Evolutionary conservation across 2,113 vertebrate genomes (phyloP).

Genomic region (Eidolon helvum): DNA sequence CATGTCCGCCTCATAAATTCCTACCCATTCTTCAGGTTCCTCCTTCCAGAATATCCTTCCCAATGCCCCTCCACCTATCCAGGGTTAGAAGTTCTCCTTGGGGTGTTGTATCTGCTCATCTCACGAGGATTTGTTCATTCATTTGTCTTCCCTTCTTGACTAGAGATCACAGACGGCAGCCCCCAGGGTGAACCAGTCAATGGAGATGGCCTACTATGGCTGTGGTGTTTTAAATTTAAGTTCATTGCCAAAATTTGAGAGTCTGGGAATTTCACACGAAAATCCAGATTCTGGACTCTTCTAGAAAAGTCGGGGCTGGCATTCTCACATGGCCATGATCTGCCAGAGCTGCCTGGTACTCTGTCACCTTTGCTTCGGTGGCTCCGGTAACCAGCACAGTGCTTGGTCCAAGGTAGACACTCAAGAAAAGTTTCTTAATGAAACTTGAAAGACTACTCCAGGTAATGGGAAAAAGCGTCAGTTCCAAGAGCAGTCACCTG

Average conservation of each 20-base stretch:
- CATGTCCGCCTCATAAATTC: not conserved
- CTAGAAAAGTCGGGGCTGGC: not conserved
- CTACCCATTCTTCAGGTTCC: not conserved
- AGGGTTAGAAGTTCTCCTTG: not conserved
- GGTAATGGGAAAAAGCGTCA: not conserved
- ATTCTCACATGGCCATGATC: fast-evolving
- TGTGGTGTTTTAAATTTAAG: not conserved
- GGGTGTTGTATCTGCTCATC: not conserved
- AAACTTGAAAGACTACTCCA: not conserved
- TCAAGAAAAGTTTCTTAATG: not conserved
- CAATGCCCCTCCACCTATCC: not conserved
- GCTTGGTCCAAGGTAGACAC: not conserved
- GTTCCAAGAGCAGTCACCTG: not conserved
- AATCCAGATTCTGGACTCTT: not conserved
- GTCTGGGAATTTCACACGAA: not conserved
- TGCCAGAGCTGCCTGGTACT: not conserved
- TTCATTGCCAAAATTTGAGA: not conserved
- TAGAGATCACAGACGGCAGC: not conserved
- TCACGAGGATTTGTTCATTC: not conserved
- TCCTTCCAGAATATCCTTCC: not conserved
- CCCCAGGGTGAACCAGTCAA: not conserved
- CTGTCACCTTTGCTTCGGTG: not conserved
- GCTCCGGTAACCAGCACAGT: too few species aligned
- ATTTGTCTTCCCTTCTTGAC: not conserved
- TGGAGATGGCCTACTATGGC: not conserved